Conservation (phyloP, 30 jellyfish, hydroid and myxozoan genomes). For the Hydractinia echinata region DNA sequence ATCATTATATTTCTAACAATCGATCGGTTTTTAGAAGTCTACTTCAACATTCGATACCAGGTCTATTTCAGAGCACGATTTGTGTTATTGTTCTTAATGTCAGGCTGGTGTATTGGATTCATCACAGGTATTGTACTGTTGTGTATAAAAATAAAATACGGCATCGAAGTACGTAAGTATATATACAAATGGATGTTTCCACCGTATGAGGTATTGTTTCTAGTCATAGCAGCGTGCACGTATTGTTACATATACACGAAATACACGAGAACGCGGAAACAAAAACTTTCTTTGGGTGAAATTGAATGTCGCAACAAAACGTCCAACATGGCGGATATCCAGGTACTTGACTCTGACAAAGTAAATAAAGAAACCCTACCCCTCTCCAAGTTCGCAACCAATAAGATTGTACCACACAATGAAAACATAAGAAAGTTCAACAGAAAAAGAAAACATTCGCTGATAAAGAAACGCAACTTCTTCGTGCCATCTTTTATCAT, state of each 20-base stretch:
- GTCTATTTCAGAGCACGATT: neutral
- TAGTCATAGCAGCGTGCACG: neutral
- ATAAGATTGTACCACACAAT: no score
- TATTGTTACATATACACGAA: conserved; percentile 19
- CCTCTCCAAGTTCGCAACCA: no score
- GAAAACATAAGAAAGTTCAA: no score
- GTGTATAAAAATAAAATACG: neutral
- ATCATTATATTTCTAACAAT: conserved; percentile 11
- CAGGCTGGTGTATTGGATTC: neutral
- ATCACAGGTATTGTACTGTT: neutral
- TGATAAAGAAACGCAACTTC: conserved; percentile 1
- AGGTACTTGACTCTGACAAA: no score
- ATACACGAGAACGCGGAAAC: neutral
- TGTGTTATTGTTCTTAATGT: neutral
- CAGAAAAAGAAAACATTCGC: neutral
- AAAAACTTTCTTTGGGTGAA: neutral
- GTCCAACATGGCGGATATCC: no score
- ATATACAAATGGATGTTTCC: conserved; percentile 10
- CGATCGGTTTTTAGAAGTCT: conserved; percentile 18
- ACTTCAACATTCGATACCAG: conserved; percentile 12
- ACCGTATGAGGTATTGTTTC: neutral
- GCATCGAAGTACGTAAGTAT: neutral
- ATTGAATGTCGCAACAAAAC: neutral
- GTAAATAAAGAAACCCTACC: no score
- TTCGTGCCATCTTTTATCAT: conserved; percentile 33